Conservation (phyloP, 2,113 vertebrate species). For the Gnathonemus longibarbis region DNA sequence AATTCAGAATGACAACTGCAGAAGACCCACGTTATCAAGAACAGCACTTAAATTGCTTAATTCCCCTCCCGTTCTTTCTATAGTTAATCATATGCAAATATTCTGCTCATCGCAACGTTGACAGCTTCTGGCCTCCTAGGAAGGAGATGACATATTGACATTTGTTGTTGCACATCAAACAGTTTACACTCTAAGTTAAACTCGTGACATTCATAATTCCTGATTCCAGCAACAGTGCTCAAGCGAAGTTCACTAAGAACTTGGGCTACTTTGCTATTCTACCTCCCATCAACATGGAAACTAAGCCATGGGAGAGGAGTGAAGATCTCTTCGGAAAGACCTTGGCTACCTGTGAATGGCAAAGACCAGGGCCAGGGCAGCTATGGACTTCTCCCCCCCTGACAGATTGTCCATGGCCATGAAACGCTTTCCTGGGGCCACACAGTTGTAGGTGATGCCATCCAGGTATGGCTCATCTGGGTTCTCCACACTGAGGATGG, state of each 20-base stretch:
- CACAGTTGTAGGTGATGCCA: constrained; percentile 84
- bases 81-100: neutral
- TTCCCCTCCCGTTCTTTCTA: neutral
- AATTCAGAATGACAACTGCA: neutral
- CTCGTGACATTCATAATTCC: neutral
- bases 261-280: neutral
- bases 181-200: neutral
- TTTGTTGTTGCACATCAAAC: neutral
- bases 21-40: neutral
- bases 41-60: neutral
- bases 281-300: neutral
- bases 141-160: neutral
- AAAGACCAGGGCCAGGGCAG: constrained; percentile 85
- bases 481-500: constrained; percentile 83
- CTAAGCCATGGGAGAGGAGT: neutral
- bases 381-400: constrained; percentile 86
- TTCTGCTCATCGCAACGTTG: neutral
- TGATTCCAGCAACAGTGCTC: neutral
- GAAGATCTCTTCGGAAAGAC: neutral
- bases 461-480: constrained; percentile 87
- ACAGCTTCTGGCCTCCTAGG: neutral
- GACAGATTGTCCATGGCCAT: constrained; percentile 95
- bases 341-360: constrained; percentile 79
- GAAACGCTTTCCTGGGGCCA: constrained; percentile 87
- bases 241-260: neutral